phyloP scores from a whole-genome alignment of 1,140 invertebrate genomes.

The Lepidurus apus region DNA sequence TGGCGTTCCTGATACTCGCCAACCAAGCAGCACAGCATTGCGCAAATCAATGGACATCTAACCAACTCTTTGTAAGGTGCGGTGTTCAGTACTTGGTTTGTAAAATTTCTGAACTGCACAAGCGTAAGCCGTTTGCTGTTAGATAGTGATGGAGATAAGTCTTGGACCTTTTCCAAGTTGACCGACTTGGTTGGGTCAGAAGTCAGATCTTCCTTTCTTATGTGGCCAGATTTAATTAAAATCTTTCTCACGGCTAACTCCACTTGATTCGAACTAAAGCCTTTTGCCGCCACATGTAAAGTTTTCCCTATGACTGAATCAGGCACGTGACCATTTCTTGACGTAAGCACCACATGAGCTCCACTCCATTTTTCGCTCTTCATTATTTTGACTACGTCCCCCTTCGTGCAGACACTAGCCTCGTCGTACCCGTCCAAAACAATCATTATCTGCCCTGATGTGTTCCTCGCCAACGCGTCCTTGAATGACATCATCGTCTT shows the following conservation, averaged over 20 bases:
- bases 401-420: background rate
- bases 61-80: background rate
- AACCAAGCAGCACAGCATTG: background rate
- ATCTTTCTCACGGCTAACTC: too few species aligned
- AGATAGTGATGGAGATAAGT: background rate
- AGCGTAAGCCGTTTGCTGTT: too few species aligned
- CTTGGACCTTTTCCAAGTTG: background rate
- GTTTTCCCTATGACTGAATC: too few species aligned
- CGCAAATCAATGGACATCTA: background rate
- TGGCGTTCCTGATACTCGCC: background rate
- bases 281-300: too few species aligned
- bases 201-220: background rate
- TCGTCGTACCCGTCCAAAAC: background rate
- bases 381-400: background rate
- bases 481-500: too few species aligned
- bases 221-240: too few species aligned
- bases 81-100: too few species aligned
- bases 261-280: too few species aligned
- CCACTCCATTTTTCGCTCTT: background rate
- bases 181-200: too few species aligned
- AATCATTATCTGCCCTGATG: background rate
- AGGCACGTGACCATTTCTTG: too few species aligned
- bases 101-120: background rate
- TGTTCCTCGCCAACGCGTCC: too few species aligned
- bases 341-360: background rate